A percentile compares a stretch with the other conserved stretches of the same genome.
Conservation (phyloP, 2,113 vertebrate species). For the Bufo gargarizans region DNA sequence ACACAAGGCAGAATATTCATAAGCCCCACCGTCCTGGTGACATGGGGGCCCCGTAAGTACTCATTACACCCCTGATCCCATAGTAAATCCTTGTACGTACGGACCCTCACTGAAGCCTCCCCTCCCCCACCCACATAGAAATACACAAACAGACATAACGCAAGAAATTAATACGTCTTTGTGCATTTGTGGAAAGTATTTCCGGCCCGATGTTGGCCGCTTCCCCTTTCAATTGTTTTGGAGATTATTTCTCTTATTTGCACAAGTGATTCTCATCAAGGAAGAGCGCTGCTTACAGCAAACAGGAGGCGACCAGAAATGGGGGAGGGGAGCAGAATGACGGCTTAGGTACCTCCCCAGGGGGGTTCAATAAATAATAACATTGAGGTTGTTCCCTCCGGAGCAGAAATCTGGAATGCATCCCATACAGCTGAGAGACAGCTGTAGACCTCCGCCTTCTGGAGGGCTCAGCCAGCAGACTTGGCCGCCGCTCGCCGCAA, state of each 20-base stretch:
- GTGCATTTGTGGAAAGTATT: not conserved
- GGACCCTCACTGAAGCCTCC: no score
- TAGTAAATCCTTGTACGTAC: no score
- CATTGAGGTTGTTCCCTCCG: not conserved
- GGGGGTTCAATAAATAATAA: not conserved
- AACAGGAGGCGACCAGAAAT: not conserved
- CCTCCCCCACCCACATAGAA: no score
- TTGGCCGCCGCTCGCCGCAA: not conserved
- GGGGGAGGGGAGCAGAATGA: not conserved
- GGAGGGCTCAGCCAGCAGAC: not conserved
- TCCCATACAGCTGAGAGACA: slow-evolving; percentile 22
- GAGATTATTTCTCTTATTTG: slow-evolving; percentile 1
- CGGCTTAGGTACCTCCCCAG: not conserved
- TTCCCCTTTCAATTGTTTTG: not conserved
- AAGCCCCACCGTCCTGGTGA: no score
- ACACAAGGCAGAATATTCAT: no score
- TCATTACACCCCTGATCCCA: not conserved
- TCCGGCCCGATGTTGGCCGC: not conserved
- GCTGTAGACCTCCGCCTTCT: slow-evolving; percentile 18
- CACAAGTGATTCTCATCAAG: slow-evolving; percentile 11
- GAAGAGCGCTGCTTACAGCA: not conserved
- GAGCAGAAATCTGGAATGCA: not conserved
- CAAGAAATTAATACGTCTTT: no score
- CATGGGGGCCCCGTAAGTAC: no score
- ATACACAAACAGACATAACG: no score